These are phyloP conservation scores for Zaprionus camerounensis DNA, from an alignment of 1,140 invertebrate species.

Conservation along the genomic window DNA sequence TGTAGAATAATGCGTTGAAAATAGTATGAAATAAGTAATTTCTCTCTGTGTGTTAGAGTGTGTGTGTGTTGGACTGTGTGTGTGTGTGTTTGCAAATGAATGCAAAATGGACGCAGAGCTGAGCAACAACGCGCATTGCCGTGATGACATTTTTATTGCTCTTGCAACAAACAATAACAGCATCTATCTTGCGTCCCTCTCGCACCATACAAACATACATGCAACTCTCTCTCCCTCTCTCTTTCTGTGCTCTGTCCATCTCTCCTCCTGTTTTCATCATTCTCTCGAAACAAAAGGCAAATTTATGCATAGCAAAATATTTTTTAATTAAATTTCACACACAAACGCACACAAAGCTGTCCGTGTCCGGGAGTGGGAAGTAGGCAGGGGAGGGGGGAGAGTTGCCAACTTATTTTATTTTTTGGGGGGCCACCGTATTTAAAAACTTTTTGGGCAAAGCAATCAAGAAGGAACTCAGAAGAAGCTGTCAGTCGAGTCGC, in stretches of 20 bases:
- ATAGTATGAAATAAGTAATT: conserved; percentile 54
- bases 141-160: conserved; percentile 79
- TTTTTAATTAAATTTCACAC: conserved; percentile 80
- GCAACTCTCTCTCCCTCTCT: conserved; percentile 14
- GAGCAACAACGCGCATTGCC: conserved; percentile 13
- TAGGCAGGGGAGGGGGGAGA: conserved; percentile 2
- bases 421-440: not conserved
- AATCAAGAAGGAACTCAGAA: conserved; percentile 37
- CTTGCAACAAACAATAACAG: conserved; percentile 50
- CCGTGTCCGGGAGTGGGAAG: not conserved
- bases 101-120: conserved; percentile 52
- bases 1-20: conserved; percentile 58
- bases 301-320: conserved; percentile 79
- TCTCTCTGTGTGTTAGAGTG: not conserved
- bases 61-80: conserved; percentile 23
- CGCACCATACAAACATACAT: not conserved
- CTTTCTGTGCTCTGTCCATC: not conserved
- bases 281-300: conserved; percentile 68
- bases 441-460: conserved; percentile 37
- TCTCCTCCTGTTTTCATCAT: not conserved
- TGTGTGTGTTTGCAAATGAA: conserved; percentile 22
- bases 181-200: conserved; percentile 10
- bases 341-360: conserved; percentile 52
- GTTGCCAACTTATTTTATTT: conserved; percentile 33
- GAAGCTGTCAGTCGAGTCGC: conserved; percentile 15